A percentile compares a stretch with the other conserved stretches of the same genome.
Evolutionary conservation across 2,797 vertebrate genomes (phyloP).

Genomic region (Erpetoichthys calabaricus): DNA sequence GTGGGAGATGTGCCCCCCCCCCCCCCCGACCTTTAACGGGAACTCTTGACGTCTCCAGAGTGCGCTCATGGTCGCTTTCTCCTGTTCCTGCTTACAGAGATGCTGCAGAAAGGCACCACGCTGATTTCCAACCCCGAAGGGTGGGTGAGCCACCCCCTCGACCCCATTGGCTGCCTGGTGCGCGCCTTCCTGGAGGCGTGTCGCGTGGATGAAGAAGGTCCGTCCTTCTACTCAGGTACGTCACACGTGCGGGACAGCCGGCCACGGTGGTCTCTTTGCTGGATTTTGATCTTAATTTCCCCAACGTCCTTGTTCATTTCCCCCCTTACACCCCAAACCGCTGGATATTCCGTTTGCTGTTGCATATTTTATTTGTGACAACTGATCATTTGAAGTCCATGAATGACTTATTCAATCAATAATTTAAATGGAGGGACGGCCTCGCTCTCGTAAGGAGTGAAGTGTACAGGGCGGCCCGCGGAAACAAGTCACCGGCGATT

Average conservation of each 20-base stretch:
- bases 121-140: slow-evolving; percentile 37
- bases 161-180: slow-evolving; percentile 46
- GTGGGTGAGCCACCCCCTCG: slow-evolving; percentile 46
- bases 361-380: no score
- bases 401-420: no score
- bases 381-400: no score
- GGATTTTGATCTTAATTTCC: not conserved
- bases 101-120: slow-evolving; percentile 36
- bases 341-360: not conserved
- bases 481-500: no score
- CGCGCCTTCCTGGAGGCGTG: slow-evolving; percentile 42
- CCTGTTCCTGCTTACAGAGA: slow-evolving; percentile 20
- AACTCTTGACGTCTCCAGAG: not conserved
- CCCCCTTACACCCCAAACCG: not conserved
- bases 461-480: no score
- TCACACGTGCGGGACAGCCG: not conserved
- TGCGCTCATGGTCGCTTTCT: not conserved
- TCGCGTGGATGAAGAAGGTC: slow-evolving; percentile 33
- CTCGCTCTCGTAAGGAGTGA: no score
- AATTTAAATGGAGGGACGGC: no score
- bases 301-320: not conserved
- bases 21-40: not conserved
- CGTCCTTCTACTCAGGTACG: slow-evolving; percentile 32
- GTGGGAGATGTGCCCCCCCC: not conserved
- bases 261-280: no score